phyloP scores from a whole-genome alignment of 2,888 invertebrate genomes.

The Latheticus oryzae region DNA sequence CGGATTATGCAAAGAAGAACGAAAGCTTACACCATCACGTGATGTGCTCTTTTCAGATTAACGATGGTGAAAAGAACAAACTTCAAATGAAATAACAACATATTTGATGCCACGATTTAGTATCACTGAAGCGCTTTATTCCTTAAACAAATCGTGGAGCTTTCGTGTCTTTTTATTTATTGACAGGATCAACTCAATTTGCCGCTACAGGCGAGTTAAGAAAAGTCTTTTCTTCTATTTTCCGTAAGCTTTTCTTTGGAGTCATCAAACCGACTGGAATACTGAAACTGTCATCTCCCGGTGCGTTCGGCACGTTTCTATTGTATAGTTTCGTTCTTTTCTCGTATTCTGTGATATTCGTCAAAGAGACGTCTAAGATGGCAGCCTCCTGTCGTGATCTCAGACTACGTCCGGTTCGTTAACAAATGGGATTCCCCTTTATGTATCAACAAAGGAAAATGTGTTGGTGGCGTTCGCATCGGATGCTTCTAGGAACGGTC shows the following conservation, averaged over 20 bases:
- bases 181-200: slow-evolving; percentile 28
- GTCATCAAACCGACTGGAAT: slow-evolving; percentile 17
- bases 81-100: neutral
- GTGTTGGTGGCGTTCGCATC: slow-evolving; percentile 53
- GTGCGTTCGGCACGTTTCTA: slow-evolving; percentile 22
- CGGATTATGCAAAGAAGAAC: slow-evolving; percentile 12
- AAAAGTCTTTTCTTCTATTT: slow-evolving; percentile 13
- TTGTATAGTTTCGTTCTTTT: slow-evolving; percentile 19
- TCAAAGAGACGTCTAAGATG: slow-evolving; percentile 16
- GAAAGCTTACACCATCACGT: neutral
- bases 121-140: neutral
- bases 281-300: slow-evolving; percentile 29
- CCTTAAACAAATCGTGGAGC: neutral
- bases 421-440: slow-evolving; percentile 37
- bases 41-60: neutral
- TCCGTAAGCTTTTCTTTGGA: slow-evolving; percentile 13
- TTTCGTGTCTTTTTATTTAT: slow-evolving; percentile 11
- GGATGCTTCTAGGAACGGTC: slow-evolving; percentile 48
- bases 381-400: slow-evolving; percentile 34
- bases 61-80: neutral
- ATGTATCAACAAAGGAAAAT: slow-evolving; percentile 39
- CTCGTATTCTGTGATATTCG: slow-evolving; percentile 13
- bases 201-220: neutral
- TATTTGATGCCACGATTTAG: too few relatives aligned
- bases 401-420: slow-evolving; percentile 29